Evolutionary conservation across 2,113 vertebrate species (phyloP).

Genomic region (Gymnogyps californianus): DNA sequence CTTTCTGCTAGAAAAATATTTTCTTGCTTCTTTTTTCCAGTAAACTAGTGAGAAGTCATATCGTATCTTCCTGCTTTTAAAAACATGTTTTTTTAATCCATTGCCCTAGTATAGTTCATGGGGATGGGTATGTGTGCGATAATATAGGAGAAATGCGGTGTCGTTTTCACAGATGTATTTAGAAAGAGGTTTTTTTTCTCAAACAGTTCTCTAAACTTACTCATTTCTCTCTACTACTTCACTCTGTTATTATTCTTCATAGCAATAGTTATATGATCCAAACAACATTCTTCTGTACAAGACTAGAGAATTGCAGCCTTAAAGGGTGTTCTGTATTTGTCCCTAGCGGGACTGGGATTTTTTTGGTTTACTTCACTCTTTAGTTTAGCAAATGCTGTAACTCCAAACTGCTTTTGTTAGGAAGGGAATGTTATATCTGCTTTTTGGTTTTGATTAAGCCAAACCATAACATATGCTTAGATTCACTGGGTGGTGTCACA

Average conservation of each 20-base stretch:
- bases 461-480: background rate
- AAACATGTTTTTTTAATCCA: background rate
- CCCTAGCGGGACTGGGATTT: background rate
- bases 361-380: background rate
- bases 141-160: background rate
- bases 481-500: background rate
- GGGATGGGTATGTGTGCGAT: background rate
- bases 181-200: background rate
- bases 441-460: conserved; percentile 5
- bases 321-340: background rate
- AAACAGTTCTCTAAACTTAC: background rate
- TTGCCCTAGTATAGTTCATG: background rate
- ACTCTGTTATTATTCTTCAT: background rate
- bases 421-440: background rate
- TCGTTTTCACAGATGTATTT: background rate
- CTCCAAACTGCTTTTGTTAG: background rate
- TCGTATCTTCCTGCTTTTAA: background rate
- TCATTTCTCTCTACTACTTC: background rate
- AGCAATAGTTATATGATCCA: background rate
- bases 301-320: background rate
- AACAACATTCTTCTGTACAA: background rate
- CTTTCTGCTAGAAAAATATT: background rate
- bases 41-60: background rate
- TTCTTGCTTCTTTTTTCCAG: background rate
- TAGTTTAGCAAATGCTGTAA: background rate